Evolutionary conservation across 2,797 vertebrate species (phyloP).

Genomic region (Helarctos malayanus): DNA sequence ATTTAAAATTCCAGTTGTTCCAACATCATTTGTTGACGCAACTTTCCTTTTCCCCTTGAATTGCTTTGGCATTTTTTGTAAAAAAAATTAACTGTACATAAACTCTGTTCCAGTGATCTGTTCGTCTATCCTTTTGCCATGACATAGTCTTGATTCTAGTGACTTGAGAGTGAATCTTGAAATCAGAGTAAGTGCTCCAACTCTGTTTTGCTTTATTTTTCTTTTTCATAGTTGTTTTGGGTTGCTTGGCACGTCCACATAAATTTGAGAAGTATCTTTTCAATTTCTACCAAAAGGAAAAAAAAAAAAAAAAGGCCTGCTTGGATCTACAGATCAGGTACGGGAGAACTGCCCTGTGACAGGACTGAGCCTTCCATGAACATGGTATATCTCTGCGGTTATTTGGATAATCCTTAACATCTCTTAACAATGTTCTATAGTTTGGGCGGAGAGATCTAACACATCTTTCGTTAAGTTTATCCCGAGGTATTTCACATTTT

Average conservation of each 20-base stretch:
- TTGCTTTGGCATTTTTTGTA: neutral
- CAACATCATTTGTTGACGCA: neutral
- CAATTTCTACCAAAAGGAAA: neutral
- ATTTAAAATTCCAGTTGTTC: neutral
- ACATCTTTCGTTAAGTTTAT: neutral
- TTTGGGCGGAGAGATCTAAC: neutral
- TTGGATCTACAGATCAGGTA: neutral
- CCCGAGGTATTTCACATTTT: neutral
- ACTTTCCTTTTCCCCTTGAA: neutral
- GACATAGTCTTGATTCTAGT: neutral
- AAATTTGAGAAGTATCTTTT: neutral
- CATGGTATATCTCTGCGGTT: neutral
- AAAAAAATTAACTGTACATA: neutral
- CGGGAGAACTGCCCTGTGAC: neutral
- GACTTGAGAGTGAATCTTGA: neutral
- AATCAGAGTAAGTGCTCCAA: neutral
- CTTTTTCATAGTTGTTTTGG: neutral
- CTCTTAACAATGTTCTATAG: neutral
- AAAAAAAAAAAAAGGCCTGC: neutral
- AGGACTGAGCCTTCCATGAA: neutral
- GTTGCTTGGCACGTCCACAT: neutral
- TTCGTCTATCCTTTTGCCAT: neutral
- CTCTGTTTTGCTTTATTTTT: neutral
- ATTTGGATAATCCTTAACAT: neutral
- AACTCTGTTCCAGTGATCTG: neutral